Evolutionary conservation across 2,888 invertebrate genomes (phyloP).

Genomic region (Allolobophora icterica): DNA sequence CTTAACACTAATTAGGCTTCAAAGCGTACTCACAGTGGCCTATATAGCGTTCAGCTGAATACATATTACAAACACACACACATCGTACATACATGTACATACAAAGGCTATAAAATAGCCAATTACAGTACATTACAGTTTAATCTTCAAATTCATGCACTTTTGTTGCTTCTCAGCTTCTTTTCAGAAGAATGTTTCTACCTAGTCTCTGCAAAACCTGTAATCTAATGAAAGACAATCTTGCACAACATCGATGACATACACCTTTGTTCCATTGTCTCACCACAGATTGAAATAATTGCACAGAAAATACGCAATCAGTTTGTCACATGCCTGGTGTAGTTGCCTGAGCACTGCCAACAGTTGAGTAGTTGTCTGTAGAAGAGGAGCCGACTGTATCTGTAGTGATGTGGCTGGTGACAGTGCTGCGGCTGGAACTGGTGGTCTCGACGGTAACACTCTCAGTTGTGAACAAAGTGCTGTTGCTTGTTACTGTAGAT

Average conservation of each 20-base stretch:
- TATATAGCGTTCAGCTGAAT: background rate
- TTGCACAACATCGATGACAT: background rate
- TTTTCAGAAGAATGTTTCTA: background rate
- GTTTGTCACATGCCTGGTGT: background rate
- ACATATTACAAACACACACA: background rate
- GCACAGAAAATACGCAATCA: background rate
- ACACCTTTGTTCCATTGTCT: background rate
- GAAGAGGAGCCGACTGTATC: background rate
- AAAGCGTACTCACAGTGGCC: background rate
- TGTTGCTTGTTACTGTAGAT: background rate
- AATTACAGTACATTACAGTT: background rate
- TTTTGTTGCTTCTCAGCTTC: background rate
- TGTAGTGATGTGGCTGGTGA: no score
- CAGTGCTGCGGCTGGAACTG: no score
- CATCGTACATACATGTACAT: no score
- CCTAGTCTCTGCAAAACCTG: background rate
- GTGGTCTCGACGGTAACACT: no score
- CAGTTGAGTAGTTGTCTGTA: background rate
- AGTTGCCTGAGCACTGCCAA: background rate
- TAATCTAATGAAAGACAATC: background rate
- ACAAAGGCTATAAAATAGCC: background rate
- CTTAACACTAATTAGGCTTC: background rate
- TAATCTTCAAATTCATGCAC: background rate
- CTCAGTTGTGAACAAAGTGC: background rate
- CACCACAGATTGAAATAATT: background rate